phyloP scores from a whole-genome alignment of 2,888 invertebrate species.

The Eucriotettix oculatus region DNA sequence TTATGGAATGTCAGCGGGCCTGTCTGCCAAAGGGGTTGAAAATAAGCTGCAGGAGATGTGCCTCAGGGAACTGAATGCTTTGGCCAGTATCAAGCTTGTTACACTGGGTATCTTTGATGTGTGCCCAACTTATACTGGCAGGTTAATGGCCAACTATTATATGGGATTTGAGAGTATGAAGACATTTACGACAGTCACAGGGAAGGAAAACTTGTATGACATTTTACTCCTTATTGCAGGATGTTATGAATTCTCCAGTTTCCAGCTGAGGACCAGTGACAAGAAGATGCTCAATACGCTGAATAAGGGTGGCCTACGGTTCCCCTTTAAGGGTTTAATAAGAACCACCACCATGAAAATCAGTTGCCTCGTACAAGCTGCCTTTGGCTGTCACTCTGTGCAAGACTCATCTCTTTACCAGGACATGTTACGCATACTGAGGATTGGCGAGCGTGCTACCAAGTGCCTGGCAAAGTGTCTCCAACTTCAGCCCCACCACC shows the following conservation, averaged over 20 bases:
- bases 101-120: slow-evolving; percentile 40
- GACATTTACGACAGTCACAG: slow-evolving; percentile 42
- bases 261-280: slow-evolving; percentile 50
- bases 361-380: slow-evolving; percentile 60
- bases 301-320: slow-evolving; percentile 51
- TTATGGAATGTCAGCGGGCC: slow-evolving; percentile 41
- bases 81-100: slow-evolving; percentile 45
- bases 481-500: slow-evolving; percentile 24
- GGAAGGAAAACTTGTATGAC: slow-evolving; percentile 36
- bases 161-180: slow-evolving; percentile 61
- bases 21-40: slow-evolving; percentile 38
- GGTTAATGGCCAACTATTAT: slow-evolving; percentile 45
- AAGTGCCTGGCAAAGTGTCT: slow-evolving; percentile 32
- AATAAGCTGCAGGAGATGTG: slow-evolving; percentile 56
- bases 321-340: slow-evolving; percentile 52
- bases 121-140: slow-evolving; percentile 42
- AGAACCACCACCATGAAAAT: slow-evolving; percentile 55
- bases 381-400: slow-evolving; percentile 50
- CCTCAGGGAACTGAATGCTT: slow-evolving; percentile 47
- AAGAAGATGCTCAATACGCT: slow-evolving; percentile 49
- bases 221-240: slow-evolving; percentile 37
- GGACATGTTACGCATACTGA: slow-evolving; percentile 50
- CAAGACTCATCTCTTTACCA: slow-evolving; percentile 48
- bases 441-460: slow-evolving; percentile 46
- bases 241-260: slow-evolving; percentile 50